A percentile compares a stretch with the other conserved stretches of the same genome.
Evolutionary conservation across 2,888 invertebrate genomes (phyloP).

Genomic region (Lepeophtheirus nordmannii): DNA sequence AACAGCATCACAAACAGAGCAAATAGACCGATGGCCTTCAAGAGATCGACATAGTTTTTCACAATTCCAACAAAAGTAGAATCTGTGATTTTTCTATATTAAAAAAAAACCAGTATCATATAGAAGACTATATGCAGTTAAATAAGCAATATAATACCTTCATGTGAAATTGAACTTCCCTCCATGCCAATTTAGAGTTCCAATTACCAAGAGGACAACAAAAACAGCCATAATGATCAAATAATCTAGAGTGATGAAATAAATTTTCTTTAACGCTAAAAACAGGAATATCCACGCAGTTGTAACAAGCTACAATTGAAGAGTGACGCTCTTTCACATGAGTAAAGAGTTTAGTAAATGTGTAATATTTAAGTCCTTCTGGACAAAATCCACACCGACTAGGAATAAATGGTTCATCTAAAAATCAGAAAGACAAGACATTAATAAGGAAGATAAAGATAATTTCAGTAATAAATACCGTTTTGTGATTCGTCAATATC

Average conservation of each 20-base stretch:
- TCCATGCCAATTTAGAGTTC: neutral
- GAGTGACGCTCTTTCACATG: too few species aligned
- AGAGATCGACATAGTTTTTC: neutral
- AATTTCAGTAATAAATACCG: too few species aligned
- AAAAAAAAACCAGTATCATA: neutral
- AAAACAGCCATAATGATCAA: neutral
- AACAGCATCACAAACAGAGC: neutral
- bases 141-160: neutral
- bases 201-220: neutral
- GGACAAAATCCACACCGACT: too few species aligned
- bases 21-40: neutral
- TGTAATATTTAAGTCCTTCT: too few species aligned
- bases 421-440: too few species aligned
- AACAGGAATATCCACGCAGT: neutral
- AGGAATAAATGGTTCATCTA: too few species aligned
- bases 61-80: neutral
- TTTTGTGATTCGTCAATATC: too few species aligned
- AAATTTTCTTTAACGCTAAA: neutral
- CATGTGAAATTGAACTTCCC: neutral
- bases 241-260: neutral
- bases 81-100: neutral
- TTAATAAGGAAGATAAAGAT: too few species aligned
- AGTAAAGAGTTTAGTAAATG: too few species aligned
- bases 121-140: too few species aligned
- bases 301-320: neutral